Base-by-base conservation (phyloP, 2,113 vertebrate species). In the Erpornis zantholeuca region DNA sequence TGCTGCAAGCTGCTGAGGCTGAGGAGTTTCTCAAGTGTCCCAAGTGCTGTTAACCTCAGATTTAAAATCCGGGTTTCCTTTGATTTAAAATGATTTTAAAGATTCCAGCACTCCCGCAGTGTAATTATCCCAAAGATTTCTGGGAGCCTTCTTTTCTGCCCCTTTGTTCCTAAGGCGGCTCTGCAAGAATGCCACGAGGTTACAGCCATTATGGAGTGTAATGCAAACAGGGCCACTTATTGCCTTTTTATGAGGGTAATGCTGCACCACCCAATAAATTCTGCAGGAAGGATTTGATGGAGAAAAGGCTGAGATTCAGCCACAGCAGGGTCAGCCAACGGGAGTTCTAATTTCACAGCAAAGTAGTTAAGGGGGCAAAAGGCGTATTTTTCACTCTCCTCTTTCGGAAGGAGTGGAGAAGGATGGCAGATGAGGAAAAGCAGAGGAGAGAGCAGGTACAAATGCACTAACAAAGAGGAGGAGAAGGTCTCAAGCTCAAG, bases 101-200 rank as follows among this genome's bases (percentile, higher is more conserved):
- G 94, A 88, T 88, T 94, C 85, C 96, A 77, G 56, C 72, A 28
- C 91, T 96, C 91, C 87, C 31, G 90, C 92, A 92, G 91, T 88
- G 95, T 96, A 97, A 98, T 97, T 97, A 97, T 82, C 94, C 81
- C 77, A 86, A 85, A 97, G 96, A 96, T 97, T 97, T 97, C 93
- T 69, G 13, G 71, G 88, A 90, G 38, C 4, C 80, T 81, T 92
- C 85, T 87, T 87, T 90, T 53, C 44, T 65, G 47, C 45, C 4
- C 64, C 92, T 96, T 94, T 79, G 86, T 88, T 95, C 94, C 93
- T 72, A 42, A 84, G 86, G 96, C 96, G 42, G 69, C 93, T 94
- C 94, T 96, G 92, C 82, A 91, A 94, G 97, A 96, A 94, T 7
- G 73, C 96, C 94, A 47, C 90, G 60, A 66, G 96, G 96, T 94